Percentiles rank a stretch among this genome's conserved stretches.
phyloP scores from a whole-genome alignment of 2,888 invertebrate genomes.

The Tipula confusa region DNA sequence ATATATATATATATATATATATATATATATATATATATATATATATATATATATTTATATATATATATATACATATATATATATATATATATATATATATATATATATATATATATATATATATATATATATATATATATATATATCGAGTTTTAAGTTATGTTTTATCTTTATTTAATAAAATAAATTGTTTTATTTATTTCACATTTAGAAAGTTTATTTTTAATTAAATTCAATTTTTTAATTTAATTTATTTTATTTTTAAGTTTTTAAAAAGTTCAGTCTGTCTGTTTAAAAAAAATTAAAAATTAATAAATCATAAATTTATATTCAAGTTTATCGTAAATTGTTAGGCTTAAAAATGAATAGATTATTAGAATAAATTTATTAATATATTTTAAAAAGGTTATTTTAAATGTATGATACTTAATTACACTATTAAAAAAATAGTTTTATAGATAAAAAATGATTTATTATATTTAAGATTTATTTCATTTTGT shows the following conservation, averaged over 20 bases:
- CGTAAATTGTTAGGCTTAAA: slow-evolving; percentile 1
- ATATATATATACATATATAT: too few relatives aligned
- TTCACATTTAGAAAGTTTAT: background rate
- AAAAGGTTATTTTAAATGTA: background rate
- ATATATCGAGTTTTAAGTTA: background rate
- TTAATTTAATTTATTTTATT: background rate
- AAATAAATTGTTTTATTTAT: background rate
- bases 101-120: too few relatives aligned
- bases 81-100: too few relatives aligned
- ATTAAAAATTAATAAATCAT: background rate
- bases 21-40: too few relatives aligned
- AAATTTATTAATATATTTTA: background rate
- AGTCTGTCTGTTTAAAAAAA: background rate
- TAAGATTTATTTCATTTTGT: background rate
- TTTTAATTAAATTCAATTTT: background rate
- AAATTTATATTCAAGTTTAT: background rate
- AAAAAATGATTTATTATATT: background rate
- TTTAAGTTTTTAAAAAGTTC: background rate
- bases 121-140: background rate
- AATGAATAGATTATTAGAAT: background rate
- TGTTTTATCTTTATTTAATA: background rate
- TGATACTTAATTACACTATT: background rate
- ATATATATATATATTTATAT: too few relatives aligned
- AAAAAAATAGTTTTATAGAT: slow-evolving; percentile 9
- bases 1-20: too few relatives aligned